A percentile compares a stretch with the other conserved stretches of the same genome.
phyloP scores from a whole-genome alignment of 1,140 invertebrate genomes.

The Elysia chlorotica region DNA sequence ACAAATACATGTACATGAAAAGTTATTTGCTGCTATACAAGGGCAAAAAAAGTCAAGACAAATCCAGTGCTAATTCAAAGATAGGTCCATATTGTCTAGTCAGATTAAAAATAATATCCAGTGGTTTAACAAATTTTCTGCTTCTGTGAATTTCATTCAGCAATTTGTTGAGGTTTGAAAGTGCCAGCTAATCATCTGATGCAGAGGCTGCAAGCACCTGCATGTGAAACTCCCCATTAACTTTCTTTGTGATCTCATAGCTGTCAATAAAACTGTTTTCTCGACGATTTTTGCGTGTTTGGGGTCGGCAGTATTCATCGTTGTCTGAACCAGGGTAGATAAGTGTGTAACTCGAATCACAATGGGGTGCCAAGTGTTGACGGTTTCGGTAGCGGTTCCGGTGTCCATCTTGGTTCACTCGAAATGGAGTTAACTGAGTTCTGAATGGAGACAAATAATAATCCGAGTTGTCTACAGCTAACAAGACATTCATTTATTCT shows the following conservation, averaged over 20 bases:
- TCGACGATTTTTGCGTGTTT: constrained; percentile 45
- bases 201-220: constrained; percentile 22
- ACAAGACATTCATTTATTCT: background rate
- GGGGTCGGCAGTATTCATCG: constrained; percentile 41
- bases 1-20: too few relatives aligned
- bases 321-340: constrained; percentile 53
- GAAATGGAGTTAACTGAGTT: constrained; percentile 47
- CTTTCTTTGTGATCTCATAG: constrained; percentile 38
- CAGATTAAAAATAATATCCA: too few relatives aligned
- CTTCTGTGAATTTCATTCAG: too few relatives aligned
- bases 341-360: constrained; percentile 43
- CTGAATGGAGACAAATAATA: constrained; percentile 25
- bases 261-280: constrained; percentile 40
- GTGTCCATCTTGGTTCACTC: constrained; percentile 52
- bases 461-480: background rate
- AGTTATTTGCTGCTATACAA: too few relatives aligned
- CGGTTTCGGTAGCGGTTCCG: constrained; percentile 50
- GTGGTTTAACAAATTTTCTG: too few relatives aligned
- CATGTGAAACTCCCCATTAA: constrained; percentile 44
- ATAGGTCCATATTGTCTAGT: too few relatives aligned
- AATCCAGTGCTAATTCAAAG: too few relatives aligned
- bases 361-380: constrained; percentile 44
- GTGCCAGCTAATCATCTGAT: background rate
- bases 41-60: too few relatives aligned
- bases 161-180: too few relatives aligned